A percentile compares a stretch with the other conserved stretches of the same genome.
Evolutionary conservation across 2,888 invertebrate genomes (phyloP).

Genomic region (Leptarthrus brevirostris): DNA sequence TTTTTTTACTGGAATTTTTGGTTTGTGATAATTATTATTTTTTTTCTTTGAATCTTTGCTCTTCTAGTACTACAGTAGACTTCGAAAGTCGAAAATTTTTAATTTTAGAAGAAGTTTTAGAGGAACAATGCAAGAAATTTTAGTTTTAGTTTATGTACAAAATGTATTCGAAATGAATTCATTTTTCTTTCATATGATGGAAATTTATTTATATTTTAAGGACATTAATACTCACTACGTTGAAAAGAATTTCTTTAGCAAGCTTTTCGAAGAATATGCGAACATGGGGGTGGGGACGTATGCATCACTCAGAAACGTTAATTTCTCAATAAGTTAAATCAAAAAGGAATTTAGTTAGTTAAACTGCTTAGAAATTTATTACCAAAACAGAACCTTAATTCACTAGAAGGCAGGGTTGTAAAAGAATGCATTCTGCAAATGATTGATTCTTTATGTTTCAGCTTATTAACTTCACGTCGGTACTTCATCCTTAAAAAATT

Average conservation of each 20-base stretch:
- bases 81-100: slow-evolving; percentile 20
- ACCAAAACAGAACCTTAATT: no score
- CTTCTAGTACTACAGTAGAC: slow-evolving; percentile 1
- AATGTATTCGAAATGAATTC: slow-evolving; percentile 1
- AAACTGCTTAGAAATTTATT: no score
- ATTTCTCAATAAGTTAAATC: no score
- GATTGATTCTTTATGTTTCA: no score
- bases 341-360: no score
- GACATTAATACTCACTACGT: not conserved
- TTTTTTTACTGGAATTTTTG: slow-evolving; percentile 32
- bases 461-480: no score
- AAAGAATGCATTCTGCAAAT: no score
- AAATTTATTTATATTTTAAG: not conserved
- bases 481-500: no score
- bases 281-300: no score
- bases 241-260: not conserved
- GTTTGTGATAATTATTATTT: slow-evolving; percentile 46
- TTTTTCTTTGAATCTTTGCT: slow-evolving; percentile 2
- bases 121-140: not conserved
- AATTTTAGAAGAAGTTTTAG: slow-evolving; percentile 1
- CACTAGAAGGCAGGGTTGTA: no score
- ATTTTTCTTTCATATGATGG: not conserved
- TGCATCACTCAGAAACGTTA: no score
- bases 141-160: not conserved
- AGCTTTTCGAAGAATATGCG: no score